Conservation (phyloP, 92 coral and sea anemone species). For the Umimayanthus chanpuru region DNA sequence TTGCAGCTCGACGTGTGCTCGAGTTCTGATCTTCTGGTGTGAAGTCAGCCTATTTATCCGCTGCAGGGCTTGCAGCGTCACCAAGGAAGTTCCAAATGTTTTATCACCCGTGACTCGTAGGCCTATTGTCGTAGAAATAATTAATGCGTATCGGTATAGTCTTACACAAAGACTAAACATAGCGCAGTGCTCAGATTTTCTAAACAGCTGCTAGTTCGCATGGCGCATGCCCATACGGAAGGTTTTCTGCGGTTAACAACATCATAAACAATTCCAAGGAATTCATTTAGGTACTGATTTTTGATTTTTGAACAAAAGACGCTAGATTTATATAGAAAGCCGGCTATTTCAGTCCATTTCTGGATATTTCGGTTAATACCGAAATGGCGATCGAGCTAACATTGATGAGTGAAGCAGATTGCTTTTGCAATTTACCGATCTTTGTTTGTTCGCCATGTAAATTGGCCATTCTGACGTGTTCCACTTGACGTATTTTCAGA, state of each 20-base stretch:
- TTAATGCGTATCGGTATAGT: neutral
- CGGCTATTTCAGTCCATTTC: neutral
- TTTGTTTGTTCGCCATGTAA: neutral
- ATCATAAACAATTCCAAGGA: neutral
- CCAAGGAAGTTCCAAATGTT: neutral
- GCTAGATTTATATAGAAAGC: neutral
- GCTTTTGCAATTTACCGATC: neutral
- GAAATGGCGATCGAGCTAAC: neutral
- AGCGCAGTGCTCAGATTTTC: conserved; percentile 1
- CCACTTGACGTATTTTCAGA: neutral
- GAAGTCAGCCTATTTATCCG: neutral
- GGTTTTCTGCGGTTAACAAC: neutral
- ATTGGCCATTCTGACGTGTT: neutral
- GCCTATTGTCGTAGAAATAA: neutral
- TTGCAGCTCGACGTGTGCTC: neutral
- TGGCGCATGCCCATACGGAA: neutral
- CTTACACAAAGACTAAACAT: neutral
- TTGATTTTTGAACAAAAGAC: neutral
- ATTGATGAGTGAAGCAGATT: too few species aligned
- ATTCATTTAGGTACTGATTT: neutral
- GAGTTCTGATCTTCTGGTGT: conserved; percentile 5
- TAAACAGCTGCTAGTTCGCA: neutral
- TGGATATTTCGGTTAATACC: neutral
- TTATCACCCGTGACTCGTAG: neutral
- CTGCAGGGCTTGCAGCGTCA: neutral